Evolutionary conservation across 2,797 vertebrate species (phyloP).

Genomic region (Myotis vivesi): DNA sequence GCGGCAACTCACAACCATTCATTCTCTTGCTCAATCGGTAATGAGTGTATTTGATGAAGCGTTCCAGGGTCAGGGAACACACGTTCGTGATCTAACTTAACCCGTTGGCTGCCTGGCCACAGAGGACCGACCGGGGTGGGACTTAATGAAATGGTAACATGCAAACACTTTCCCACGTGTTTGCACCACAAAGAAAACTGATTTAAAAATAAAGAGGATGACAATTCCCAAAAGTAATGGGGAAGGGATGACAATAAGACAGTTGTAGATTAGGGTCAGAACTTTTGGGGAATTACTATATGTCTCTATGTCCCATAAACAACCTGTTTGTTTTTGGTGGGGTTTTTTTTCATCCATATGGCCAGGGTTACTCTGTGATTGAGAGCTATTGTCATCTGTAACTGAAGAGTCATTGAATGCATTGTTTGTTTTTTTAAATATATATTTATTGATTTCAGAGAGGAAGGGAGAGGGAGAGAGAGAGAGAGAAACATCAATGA

Average conservation of each 20-base stretch:
- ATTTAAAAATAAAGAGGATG: background rate
- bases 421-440: too few species aligned
- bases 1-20: constrained; percentile 95
- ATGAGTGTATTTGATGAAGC: constrained; percentile 99
- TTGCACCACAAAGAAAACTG: constrained; percentile 59
- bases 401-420: background rate
- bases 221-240: constrained; percentile 69
- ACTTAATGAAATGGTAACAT: constrained; percentile 94
- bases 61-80: constrained; percentile 98
- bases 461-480: too few species aligned
- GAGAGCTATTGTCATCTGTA: constrained; percentile 1
- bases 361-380: background rate
- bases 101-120: constrained; percentile 97
- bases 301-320: background rate
- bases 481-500: too few species aligned
- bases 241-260: constrained; percentile 9
- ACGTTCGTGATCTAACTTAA: constrained; percentile 99
- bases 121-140: constrained; percentile 89
- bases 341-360: background rate
- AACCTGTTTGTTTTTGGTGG: background rate
- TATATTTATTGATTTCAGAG: too few species aligned
- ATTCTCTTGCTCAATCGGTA: constrained; percentile 97
- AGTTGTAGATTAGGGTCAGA: constrained; percentile 46
- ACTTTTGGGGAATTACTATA: background rate
- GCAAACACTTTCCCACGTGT: constrained; percentile 86